Percentiles rank a stretch among this genome's conserved stretches.
These are phyloP conservation scores for Sipha flava DNA, from an alignment of 1,140 invertebrate species.

Conservation along the genomic window DNA sequence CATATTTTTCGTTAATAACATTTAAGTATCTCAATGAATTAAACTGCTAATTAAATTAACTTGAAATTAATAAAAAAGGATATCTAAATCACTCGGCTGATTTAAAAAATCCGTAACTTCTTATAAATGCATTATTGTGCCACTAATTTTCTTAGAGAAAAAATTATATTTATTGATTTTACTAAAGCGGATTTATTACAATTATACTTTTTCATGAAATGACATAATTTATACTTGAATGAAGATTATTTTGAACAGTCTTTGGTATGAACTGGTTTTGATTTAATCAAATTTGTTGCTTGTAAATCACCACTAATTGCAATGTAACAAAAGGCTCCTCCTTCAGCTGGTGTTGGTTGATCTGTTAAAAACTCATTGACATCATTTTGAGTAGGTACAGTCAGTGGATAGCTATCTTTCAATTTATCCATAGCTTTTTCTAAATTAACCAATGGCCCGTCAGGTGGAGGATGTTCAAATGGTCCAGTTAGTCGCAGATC, in stretches of 20 bases:
- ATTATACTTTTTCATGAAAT: too few relatives aligned
- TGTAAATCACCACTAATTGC: conserved; percentile 45
- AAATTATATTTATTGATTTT: too few relatives aligned
- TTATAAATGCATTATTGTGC: too few relatives aligned
- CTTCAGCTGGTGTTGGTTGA: conserved; percentile 44
- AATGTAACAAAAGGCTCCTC: conserved; percentile 48
- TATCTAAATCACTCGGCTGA: too few relatives aligned
- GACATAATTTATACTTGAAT: too few relatives aligned
- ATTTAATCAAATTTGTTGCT: conserved; percentile 32
- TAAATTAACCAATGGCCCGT: neutral
- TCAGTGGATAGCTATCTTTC: conserved; percentile 40
- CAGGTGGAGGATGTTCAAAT: conserved; percentile 9
- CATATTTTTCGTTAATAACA: too few relatives aligned
- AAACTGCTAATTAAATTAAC: too few relatives aligned
- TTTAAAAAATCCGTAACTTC: too few relatives aligned
- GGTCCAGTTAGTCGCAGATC: conserved; percentile 15
- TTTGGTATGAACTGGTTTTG: conserved; percentile 30
- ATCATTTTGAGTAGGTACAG: conserved; percentile 44
- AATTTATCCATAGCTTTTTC: conserved; percentile 10
- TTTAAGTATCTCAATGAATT: too few relatives aligned
- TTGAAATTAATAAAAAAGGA: too few relatives aligned
- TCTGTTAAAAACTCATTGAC: conserved; percentile 44
- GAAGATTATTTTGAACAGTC: neutral
- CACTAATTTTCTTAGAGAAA: too few relatives aligned
- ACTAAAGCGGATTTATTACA: too few relatives aligned